Evolutionary conservation across 1,140 invertebrate species (phyloP), one percentile per base, ranked within the genome.

Genomic region (Polyergus mexicanus): DNA sequence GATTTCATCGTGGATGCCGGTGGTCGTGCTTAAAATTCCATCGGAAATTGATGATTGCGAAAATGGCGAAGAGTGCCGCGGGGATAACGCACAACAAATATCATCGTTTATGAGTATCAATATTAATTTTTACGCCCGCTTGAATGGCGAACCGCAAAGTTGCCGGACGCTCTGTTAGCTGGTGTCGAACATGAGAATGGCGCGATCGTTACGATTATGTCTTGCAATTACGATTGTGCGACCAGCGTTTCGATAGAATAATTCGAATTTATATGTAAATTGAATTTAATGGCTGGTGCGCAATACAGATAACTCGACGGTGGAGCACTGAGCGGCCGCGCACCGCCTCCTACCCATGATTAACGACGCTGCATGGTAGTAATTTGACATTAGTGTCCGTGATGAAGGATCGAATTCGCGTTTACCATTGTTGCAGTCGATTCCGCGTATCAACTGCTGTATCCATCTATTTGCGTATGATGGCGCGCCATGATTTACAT

Each of bases 251-350:
- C 88, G 85, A 92, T 93, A 91, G 88, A 92, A 92, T 92, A 92
- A 93, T 93, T 93, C 88, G 88, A 92, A 93, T 93, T 93, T 93
- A 93, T 92, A 93, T 93, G 92, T 93, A 93, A 93, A 93, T 93
- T 92, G 91, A 91, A 93, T 93, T 92, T 93, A 92, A 93, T 92
- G 87, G 88, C 75, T 80, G 76, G 68, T 83, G 81, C 47, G 16
- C 90, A 89, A 85, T 90, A 87, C 84, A 91, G 89, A 92, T 92
- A 93, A 92, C 90, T 91, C 83, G 62, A 84, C 68, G 69, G 66
- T 74, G 13, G 7, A 81, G 71, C 74, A 60, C 74, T 66, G 78
- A 65, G 72, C 84, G 54, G 54, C 66, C 51, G 74, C 68, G 86
- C 71, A 72, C 84, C 89, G 65, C 68, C 88, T 88, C 85, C 72